Conservation (phyloP, 2,113 vertebrate species). For the Dermatemys mawii region DNA sequence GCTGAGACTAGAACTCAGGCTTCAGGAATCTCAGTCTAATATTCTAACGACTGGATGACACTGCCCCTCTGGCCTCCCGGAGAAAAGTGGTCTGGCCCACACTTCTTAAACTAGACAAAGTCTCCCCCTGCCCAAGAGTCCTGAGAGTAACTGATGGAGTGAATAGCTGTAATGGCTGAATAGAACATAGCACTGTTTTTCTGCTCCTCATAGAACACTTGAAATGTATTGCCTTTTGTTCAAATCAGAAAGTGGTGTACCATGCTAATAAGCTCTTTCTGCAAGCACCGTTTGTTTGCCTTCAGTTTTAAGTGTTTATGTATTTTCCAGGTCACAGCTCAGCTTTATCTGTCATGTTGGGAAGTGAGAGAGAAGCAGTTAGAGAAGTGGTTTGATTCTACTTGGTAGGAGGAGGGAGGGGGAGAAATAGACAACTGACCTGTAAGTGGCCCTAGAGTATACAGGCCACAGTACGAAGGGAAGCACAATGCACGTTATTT, state of each 20-base stretch:
- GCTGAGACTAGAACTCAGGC: not conserved
- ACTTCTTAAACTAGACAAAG: not conserved
- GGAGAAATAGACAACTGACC: not conserved
- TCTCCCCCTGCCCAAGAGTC: fast-evolving
- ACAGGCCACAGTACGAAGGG: not conserved
- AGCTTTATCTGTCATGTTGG: fast-evolving
- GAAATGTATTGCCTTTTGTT: not conserved
- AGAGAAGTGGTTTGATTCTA: not conserved
- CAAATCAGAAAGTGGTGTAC: not conserved
- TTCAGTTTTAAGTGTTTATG: not conserved
- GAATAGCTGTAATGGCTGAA: not conserved
- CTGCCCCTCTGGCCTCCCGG: not conserved
- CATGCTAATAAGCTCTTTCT: not conserved
- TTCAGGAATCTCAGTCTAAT: fast-evolving
- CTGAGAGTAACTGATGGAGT: not conserved
- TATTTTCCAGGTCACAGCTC: not conserved
- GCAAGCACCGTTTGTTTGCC: not conserved
- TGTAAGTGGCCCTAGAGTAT: not conserved
- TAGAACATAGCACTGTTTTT: fast-evolving
- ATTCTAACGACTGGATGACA: fast-evolving
- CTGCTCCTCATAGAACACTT: fast-evolving
- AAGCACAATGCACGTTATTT: fast-evolving
- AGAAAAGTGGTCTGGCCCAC: not conserved
- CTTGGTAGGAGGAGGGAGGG: not conserved
- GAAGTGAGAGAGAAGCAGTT: not conserved